phyloP scores from a whole-genome alignment of 53 echinoderm and acorn worm genomes.

The Stichopus horrens region DNA sequence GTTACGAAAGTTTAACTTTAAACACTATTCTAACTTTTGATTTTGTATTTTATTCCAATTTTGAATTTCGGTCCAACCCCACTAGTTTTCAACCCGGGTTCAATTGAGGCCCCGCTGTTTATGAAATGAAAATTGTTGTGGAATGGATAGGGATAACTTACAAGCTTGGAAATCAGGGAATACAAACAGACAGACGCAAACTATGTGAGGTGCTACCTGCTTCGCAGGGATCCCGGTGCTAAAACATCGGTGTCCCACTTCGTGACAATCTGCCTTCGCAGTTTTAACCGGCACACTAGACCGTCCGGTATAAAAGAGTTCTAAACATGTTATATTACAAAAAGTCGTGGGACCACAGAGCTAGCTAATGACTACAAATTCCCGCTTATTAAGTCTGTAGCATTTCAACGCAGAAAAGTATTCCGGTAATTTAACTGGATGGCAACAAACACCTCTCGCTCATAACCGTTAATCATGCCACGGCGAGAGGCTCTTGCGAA shows the following conservation, averaged over 20 bases:
- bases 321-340: constrained; percentile 15
- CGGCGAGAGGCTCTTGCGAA: constrained; percentile 31
- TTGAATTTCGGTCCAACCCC: not conserved
- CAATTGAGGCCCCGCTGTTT: constrained; percentile 26
- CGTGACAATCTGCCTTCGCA: not conserved
- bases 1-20: not conserved
- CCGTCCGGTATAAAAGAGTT: not conserved
- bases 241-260: constrained; percentile 27
- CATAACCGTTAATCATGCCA: constrained; percentile 22
- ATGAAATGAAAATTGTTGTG: constrained; percentile 41
- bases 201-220: constrained; percentile 37
- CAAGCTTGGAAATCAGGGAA: not conserved
- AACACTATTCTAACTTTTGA: constrained; percentile 4
- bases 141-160: constrained; percentile 30
- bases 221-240: constrained; percentile 19
- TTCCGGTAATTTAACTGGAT: constrained; percentile 38
- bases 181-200: constrained; percentile 26
- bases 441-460: constrained; percentile 39
- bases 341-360: constrained; percentile 2
- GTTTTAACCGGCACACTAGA: constrained; percentile 11
- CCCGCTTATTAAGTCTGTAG: constrained; percentile 33
- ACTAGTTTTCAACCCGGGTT: not conserved
- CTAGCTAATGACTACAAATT: constrained; percentile 22
- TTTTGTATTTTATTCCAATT: constrained; percentile 41
- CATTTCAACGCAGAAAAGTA: constrained; percentile 30